phyloP scores from a whole-genome alignment of 2,113 vertebrate species.

The Cyanistes caeruleus region DNA sequence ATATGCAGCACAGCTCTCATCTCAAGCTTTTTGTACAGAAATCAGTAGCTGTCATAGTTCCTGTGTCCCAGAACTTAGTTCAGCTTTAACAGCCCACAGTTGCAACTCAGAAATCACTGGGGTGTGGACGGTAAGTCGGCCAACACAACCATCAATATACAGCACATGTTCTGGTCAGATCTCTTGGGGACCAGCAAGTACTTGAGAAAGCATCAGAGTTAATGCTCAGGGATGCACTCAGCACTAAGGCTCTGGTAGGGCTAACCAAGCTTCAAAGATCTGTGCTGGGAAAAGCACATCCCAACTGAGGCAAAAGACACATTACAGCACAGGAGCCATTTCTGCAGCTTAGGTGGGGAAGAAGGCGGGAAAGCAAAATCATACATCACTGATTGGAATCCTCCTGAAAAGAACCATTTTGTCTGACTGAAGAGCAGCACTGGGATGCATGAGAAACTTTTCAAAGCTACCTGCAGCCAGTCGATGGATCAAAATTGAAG shows the following conservation, averaged over 20 bases:
- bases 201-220: background rate
- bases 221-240: background rate
- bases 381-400: background rate
- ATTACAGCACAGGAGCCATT: background rate
- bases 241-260: background rate
- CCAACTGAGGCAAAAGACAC: background rate
- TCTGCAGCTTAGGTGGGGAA: background rate
- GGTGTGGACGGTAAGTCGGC: background rate
- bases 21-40: background rate
- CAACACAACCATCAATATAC: background rate
- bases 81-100: background rate
- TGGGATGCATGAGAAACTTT: background rate
- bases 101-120: background rate
- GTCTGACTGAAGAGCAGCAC: accelerated
- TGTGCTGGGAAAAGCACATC: background rate
- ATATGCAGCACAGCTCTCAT: background rate
- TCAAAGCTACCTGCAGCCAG: background rate
- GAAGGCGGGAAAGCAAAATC: background rate
- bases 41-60: background rate
- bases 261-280: background rate
- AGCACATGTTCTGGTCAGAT: background rate
- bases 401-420: background rate
- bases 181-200: background rate
- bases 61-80: background rate
- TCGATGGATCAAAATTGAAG: background rate